phyloP scores from a whole-genome alignment of 2,888 invertebrate genomes.

The Saturnia japonica region DNA sequence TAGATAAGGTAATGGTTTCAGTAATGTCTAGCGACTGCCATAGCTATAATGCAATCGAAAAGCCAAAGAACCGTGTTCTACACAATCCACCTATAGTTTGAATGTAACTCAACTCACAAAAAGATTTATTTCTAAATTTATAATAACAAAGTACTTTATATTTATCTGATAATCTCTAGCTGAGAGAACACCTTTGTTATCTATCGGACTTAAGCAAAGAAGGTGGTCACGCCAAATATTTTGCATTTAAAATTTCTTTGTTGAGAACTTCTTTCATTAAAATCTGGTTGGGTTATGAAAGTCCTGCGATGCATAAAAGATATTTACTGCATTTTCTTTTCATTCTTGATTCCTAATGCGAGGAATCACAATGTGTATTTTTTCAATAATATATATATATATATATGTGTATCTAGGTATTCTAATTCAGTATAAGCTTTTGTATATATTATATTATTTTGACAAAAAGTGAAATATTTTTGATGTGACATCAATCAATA shows the following conservation, averaged over 20 bases:
- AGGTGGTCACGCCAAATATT: constrained; percentile 42
- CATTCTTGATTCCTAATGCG: constrained; percentile 24
- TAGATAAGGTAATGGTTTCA: constrained; percentile 81
- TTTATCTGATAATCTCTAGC: not conserved
- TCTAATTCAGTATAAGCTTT: not conserved
- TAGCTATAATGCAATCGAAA: constrained; percentile 78
- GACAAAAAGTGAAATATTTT: too few species aligned
- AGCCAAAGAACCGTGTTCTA: constrained; percentile 60
- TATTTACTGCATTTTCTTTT: constrained; percentile 39
- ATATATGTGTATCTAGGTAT: not conserved
- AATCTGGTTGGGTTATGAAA: constrained; percentile 53
- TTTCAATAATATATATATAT: not conserved
- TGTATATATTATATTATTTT: too few species aligned
- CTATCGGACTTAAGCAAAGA: constrained; percentile 13
- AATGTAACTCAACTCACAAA: not conserved
- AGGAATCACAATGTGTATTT: not conserved
- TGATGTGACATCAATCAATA: too few species aligned
- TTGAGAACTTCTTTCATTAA: constrained; percentile 64
- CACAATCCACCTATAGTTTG: constrained; percentile 33
- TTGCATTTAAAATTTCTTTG: constrained; percentile 63
- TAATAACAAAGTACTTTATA: constrained; percentile 3
- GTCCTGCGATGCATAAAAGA: constrained; percentile 58
- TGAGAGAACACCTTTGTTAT: not conserved
- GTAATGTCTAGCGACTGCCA: constrained; percentile 77
- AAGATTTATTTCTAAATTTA: not conserved